These are phyloP conservation scores for Bergia puertoricense DNA, from an alignment of 92 coral and sea anemone genomes.

Conservation along the genomic window DNA sequence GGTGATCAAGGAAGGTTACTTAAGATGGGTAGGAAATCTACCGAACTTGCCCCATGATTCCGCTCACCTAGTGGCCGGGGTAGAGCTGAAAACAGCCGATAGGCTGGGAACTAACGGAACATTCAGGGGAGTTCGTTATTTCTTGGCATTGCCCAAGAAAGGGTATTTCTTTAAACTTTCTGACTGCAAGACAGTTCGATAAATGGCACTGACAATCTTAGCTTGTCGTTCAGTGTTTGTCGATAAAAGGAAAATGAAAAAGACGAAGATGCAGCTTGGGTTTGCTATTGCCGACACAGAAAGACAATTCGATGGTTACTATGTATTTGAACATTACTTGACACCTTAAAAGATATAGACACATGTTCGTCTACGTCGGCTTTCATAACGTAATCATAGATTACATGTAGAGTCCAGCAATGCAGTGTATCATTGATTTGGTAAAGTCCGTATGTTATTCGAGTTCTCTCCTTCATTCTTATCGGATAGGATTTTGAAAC, in stretches of 20 bases:
- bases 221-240: background rate
- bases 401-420: too few relatives aligned
- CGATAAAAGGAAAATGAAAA: background rate
- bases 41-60: slow-evolving; percentile 75
- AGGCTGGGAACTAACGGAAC: slow-evolving; percentile 99
- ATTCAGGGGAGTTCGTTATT: slow-evolving; percentile 85
- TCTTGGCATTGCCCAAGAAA: slow-evolving; percentile 77
- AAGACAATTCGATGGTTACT: too few relatives aligned
- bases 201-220: background rate
- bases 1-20: slow-evolving; percentile 57
- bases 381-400: too few relatives aligned
- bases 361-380: too few relatives aligned
- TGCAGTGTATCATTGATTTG: too few relatives aligned
- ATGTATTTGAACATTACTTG: too few relatives aligned
- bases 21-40: slow-evolving; percentile 90
- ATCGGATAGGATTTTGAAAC: too few relatives aligned
- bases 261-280: too few relatives aligned
- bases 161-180: slow-evolving; percentile 92
- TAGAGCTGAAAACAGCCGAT: slow-evolving; percentile 70
- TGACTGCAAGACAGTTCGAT: slow-evolving; percentile 71
- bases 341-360: too few relatives aligned
- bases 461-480: too few relatives aligned
- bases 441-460: too few relatives aligned
- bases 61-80: slow-evolving; percentile 88
- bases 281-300: too few relatives aligned